Percentiles rank a stretch among this genome's conserved stretches.
Conservation (phyloP, 2,113 vertebrate genomes). For the Todiramphus saurophagus region DNA sequence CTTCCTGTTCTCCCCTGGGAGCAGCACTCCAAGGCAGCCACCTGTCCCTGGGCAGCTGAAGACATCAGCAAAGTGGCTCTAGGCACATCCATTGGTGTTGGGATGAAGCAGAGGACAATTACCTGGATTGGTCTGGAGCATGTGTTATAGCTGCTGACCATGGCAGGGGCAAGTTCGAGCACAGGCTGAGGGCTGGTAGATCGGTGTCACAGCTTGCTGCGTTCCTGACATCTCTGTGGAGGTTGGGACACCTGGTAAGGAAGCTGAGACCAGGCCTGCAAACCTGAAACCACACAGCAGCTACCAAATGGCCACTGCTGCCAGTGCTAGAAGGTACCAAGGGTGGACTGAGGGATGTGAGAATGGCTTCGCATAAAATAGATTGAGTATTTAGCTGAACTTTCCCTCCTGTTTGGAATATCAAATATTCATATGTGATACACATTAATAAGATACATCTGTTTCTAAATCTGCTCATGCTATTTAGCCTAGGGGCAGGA, state of each 20-base stretch:
- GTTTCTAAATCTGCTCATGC: not conserved
- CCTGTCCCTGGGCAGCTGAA: not conserved
- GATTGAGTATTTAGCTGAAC: not conserved
- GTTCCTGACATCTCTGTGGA: not conserved
- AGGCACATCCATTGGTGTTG: not conserved
- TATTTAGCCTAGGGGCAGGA: not conserved
- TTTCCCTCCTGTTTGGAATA: not conserved
- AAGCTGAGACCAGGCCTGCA: not conserved
- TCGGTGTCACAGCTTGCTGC: not conserved
- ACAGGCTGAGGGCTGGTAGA: not conserved
- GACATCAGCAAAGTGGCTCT: not conserved
- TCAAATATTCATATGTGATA: not conserved
- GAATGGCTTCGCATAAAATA: not conserved
- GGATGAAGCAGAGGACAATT: not conserved
- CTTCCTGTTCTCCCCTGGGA: not conserved
- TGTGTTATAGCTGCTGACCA: not conserved
- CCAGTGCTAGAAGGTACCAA: not conserved
- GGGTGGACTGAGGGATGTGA: not conserved
- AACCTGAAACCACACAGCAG: not conserved
- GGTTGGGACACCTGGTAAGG: accelerated
- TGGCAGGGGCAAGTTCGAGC: not conserved
- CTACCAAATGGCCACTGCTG: not conserved
- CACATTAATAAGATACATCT: not conserved
- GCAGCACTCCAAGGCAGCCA: accelerated
- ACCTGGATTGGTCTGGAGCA: not conserved